Percentiles rank a stretch among this genome's conserved stretches.
Evolutionary conservation across 2,888 invertebrate genomes (phyloP).

Genomic region (Metalampra italica): DNA sequence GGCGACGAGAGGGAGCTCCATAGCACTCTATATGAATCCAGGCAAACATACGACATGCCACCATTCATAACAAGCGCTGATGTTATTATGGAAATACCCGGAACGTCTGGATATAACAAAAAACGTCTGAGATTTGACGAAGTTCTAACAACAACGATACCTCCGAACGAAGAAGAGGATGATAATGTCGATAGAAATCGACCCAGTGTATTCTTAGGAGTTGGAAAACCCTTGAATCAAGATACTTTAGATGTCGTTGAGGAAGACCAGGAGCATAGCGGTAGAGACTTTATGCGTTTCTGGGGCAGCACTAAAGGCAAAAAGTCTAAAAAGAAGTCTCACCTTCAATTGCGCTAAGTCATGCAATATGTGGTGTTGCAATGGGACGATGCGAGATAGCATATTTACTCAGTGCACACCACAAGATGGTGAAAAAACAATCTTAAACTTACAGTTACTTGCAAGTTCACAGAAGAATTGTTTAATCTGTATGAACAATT

Average conservation of each 20-base stretch:
- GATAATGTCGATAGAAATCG: conserved; percentile 11
- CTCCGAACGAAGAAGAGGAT: conserved; percentile 17
- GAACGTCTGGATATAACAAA: conserved; percentile 7
- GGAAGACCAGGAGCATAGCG: conserved; percentile 23
- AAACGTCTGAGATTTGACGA: conserved; percentile 55
- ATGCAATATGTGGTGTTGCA: too few relatives aligned
- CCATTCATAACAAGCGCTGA: conserved; percentile 9
- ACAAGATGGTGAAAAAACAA: too few relatives aligned
- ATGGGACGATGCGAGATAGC: too few relatives aligned
- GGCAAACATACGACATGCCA: neutral
- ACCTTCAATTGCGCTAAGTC: conserved; percentile 2
- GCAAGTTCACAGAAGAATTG: too few relatives aligned
- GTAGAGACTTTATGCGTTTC: conserved; percentile 43
- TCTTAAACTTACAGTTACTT: too few relatives aligned
- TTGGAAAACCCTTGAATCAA: conserved; percentile 18
- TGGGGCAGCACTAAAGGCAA: conserved; percentile 35
- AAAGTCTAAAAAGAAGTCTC: conserved; percentile 35
- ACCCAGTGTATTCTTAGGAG: conserved; percentile 1
- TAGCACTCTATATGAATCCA: conserved; percentile 30
- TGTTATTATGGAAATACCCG: conserved; percentile 11
- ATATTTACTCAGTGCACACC: too few relatives aligned
- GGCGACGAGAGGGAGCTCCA: conserved; percentile 38
- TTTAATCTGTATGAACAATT: too few relatives aligned
- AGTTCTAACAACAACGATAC: conserved; percentile 32
- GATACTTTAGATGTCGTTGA: conserved; percentile 13